These are phyloP conservation scores for Amitus sp. DNA, from an alignment of 2,888 invertebrate species.

Conservation along the genomic window DNA sequence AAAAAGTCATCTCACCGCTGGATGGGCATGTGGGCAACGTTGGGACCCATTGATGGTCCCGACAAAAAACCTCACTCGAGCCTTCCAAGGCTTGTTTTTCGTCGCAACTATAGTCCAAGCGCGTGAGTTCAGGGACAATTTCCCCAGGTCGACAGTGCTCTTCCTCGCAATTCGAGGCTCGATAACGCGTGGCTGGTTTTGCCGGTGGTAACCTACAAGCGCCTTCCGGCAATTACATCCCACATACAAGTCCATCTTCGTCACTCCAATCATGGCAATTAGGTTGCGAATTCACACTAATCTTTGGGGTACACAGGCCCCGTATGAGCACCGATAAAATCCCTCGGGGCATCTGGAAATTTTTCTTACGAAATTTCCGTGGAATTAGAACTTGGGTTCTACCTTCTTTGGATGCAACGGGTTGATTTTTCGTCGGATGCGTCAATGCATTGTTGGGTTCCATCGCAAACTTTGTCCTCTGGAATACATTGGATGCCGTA, in stretches of 20 bases:
- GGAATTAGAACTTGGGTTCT: neutral
- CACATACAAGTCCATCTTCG: conserved; percentile 48
- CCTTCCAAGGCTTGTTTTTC: conserved; percentile 43
- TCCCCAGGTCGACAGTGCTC: conserved; percentile 52
- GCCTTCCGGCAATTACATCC: conserved; percentile 41
- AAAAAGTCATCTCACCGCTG: conserved; percentile 23
- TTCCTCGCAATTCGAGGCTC: conserved; percentile 33
- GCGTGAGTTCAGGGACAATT: conserved; percentile 47
- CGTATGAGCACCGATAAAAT: conserved; percentile 48
- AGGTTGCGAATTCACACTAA: conserved; percentile 43
- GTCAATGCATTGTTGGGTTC: conserved; percentile 49
- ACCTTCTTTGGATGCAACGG: conserved; percentile 30
- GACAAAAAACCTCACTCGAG: conserved; percentile 43
- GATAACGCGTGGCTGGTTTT: conserved; percentile 44
- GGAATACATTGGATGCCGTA: conserved; percentile 46
- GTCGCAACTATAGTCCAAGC: conserved; percentile 47
- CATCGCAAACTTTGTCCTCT: conserved; percentile 45
- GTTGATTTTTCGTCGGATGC: conserved; percentile 47
- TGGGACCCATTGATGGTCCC: conserved; percentile 47
- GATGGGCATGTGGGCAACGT: conserved; percentile 42
- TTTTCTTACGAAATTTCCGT: neutral
- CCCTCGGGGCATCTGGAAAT: conserved; percentile 45
- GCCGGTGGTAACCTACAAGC: conserved; percentile 50
- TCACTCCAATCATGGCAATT: conserved; percentile 56
- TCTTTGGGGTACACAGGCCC: conserved; percentile 45